Conservation (phyloP, 2,888 invertebrate genomes). For the Cotesia congregata region DNA sequence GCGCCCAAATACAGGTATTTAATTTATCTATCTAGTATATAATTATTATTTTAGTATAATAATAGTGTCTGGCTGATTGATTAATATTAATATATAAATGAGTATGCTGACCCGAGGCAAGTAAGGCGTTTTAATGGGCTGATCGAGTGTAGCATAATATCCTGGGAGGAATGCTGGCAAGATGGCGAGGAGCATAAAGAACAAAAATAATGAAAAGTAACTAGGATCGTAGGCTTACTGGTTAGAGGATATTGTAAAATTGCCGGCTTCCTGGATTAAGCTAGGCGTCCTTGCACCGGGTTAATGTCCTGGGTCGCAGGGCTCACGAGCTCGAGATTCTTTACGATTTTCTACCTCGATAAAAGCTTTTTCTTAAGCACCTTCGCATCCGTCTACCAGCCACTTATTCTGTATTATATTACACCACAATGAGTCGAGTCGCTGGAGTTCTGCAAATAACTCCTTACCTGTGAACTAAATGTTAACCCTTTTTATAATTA, state of each 20-base stretch:
- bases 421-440: neutral
- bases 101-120: too few species aligned
- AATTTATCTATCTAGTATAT: neutral
- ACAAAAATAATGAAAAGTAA: neutral
- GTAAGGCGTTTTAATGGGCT: too few species aligned
- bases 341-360: slow-evolving; percentile 15
- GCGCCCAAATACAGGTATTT: slow-evolving; percentile 86
- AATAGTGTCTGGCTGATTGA: too few species aligned
- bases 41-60: too few species aligned
- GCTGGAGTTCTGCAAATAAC: too few species aligned
- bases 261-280: slow-evolving; percentile 37
- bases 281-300: slow-evolving; percentile 49
- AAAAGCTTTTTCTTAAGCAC: slow-evolving; percentile 2
- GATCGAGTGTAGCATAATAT: too few species aligned
- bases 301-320: slow-evolving; percentile 47
- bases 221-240: neutral
- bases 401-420: slow-evolving; percentile 13
- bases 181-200: neutral
- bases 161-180: neutral
- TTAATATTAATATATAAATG: too few species aligned
- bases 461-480: neutral
- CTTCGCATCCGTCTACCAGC: slow-evolving; percentile 6
- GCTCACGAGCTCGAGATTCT: slow-evolving; percentile 29
- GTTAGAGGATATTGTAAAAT: slow-evolving; percentile 32
- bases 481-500: slow-evolving; percentile 13